Evolutionary conservation across 2,888 invertebrate genomes (phyloP).

Genomic region (Helicoverpa assulta): DNA sequence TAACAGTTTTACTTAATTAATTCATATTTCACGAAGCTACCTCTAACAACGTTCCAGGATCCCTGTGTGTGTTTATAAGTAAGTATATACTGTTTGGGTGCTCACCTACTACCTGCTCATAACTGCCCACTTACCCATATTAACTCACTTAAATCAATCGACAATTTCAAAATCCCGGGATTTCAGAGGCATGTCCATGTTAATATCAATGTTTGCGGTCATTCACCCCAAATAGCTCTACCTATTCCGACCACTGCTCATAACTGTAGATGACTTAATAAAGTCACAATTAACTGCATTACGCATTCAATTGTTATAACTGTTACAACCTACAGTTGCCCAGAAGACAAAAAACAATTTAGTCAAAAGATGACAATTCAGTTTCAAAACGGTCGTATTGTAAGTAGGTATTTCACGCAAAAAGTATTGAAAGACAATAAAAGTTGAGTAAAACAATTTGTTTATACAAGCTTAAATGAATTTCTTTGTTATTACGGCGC

Average conservation of each 20-base stretch:
- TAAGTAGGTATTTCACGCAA: constrained; percentile 13
- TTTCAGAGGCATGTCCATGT: too few relatives aligned
- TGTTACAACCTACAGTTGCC: constrained; percentile 5
- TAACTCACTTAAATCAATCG: too few relatives aligned
- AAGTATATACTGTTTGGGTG: too few relatives aligned
- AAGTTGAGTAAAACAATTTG: constrained; percentile 42
- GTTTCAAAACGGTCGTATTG: constrained; percentile 25
- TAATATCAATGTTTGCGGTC: too few relatives aligned
- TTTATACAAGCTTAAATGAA: constrained; percentile 46
- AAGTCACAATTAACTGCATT: constrained; percentile 1
- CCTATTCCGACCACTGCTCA: constrained; percentile 29
- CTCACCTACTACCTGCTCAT: too few relatives aligned
- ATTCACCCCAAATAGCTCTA: too few relatives aligned
- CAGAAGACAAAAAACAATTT: constrained; percentile 11
- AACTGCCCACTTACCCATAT: too few relatives aligned
- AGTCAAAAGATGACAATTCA: constrained; percentile 2
- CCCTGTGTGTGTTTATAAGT: too few relatives aligned
- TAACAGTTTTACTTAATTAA: too few relatives aligned
- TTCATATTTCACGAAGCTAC: too few relatives aligned
- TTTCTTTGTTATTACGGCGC: constrained; percentile 45
- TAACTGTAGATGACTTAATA: constrained; percentile 2
- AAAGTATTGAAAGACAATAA: constrained; percentile 28
- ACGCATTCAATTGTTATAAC: constrained; percentile 16
- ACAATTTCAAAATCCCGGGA: too few relatives aligned
- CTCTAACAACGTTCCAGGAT: too few relatives aligned